A percentile compares a stretch with the other conserved stretches of the same genome.
phyloP scores from a whole-genome alignment of 1,140 invertebrate species.

The Psilanteris sp. region DNA sequence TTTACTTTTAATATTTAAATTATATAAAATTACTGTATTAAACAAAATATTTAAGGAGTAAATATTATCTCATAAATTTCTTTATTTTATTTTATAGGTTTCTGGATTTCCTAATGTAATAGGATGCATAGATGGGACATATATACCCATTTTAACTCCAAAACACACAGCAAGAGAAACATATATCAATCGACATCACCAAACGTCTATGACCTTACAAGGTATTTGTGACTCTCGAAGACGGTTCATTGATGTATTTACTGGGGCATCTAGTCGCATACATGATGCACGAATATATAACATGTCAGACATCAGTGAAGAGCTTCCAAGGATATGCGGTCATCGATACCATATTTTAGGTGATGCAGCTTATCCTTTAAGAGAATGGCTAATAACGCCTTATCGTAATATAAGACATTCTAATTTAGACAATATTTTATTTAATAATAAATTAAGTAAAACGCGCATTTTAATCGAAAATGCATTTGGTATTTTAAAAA shows the following conservation, averaged over 20 bases:
- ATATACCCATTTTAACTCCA: background rate
- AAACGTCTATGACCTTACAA: constrained; percentile 1
- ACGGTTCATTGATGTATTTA: background rate
- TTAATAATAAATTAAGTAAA: background rate
- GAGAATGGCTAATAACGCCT: background rate
- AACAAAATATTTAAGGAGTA: no score
- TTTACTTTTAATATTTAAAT: no score
- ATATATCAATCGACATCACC: background rate
- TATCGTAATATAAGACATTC: background rate
- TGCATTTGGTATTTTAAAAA: background rate
- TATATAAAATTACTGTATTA: no score
- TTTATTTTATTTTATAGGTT: no score
- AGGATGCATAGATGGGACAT: no score
- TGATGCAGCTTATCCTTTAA: background rate
- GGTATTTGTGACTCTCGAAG: background rate
- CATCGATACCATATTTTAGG: background rate
- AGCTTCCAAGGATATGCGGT: background rate
- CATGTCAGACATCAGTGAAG: no score
- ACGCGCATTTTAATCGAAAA: background rate
- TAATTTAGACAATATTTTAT: background rate
- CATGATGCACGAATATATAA: background rate
- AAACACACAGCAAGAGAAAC: background rate
- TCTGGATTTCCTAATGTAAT: background rate
- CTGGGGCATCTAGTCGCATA: background rate
- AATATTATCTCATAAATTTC: no score